Base-by-base conservation (phyloP, 2,797 vertebrate species). In the Chaetophractus vellerosus region DNA sequence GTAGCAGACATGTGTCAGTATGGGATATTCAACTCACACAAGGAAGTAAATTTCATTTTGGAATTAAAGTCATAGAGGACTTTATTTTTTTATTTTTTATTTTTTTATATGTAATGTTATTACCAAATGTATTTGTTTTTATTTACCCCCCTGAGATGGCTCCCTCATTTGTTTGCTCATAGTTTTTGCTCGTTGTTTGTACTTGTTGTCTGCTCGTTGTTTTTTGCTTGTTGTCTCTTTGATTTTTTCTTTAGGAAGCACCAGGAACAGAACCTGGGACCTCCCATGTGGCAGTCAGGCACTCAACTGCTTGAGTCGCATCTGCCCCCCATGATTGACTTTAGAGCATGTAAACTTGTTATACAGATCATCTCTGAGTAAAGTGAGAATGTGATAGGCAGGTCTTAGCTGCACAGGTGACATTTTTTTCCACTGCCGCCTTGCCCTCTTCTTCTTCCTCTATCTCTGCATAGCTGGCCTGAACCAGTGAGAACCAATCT, bases 11-110 rank as follows among this genome's bases (percentile, higher is more conserved):
- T 85, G 45, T 45, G 82, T 96, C 96, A 92, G 76, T 88, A 79
- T 0, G 9, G 75, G 61, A 91, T 95, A 91, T 87, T 80, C 48
- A 33, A 57, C 75, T 84, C 33, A 33, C 50, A 59, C 1, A 50
- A 95, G 50, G 88, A 96, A 95, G 84, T 88, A 93, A 96, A 95
- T 91, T 83, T 93, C 33, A 10, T 86, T 96, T 95, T 86, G 95
- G 92, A 94, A 93, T 95, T 79, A 93, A 97, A 79, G 87, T 82
- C 78, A n/a, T 45, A 9, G 9, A n/a, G n/a, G n/a, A n/a, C n/a
- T 38, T 38, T 38, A 38, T 38, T 38, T 38, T 38, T 4, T 38
- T 38, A 38, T 38, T 38, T 45, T 6, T 45, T 45, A 45, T 45
- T 45, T 6, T 45, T 45, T 45, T 6, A 10, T 45, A 45, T 45